Percentiles rank a stretch among this genome's conserved stretches.
Evolutionary conservation across 2,888 invertebrate genomes (phyloP).

Genomic region (Hetaerina titia): DNA sequence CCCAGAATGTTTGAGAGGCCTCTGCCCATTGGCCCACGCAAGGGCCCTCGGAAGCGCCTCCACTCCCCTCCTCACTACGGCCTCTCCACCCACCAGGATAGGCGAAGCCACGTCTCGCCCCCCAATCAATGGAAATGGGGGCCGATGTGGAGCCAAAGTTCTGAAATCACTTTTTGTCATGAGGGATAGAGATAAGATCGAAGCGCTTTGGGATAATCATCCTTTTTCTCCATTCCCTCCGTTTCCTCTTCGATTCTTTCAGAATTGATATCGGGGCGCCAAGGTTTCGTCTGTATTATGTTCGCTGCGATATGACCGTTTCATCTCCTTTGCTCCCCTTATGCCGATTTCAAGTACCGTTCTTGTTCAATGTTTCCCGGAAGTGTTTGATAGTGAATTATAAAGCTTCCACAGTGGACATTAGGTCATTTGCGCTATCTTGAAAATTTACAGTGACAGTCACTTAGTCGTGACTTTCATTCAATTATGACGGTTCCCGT

Average conservation of each 20-base stretch:
- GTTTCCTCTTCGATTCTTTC: not conserved
- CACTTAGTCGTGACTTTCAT: too few species aligned
- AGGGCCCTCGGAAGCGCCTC: not conserved
- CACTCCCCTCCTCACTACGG: not conserved
- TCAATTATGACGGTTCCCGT: too few species aligned
- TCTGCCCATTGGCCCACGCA: conserved; percentile 19
- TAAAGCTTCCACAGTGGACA: not conserved
- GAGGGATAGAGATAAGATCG: not conserved
- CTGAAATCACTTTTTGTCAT: conserved; percentile 37
- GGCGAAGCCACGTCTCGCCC: not conserved
- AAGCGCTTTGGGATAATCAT: conserved; percentile 20
- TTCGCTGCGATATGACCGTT: not conserved
- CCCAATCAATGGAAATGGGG: conserved; percentile 22
- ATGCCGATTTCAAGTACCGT: not conserved
- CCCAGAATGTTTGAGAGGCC: conserved; percentile 32
- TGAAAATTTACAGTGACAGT: too few species aligned
- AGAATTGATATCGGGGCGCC: not conserved
- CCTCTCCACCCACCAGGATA: not conserved
- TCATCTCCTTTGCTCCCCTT: too few species aligned
- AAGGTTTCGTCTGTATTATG: not conserved
- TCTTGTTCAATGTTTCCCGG: not conserved
- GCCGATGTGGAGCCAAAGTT: not conserved
- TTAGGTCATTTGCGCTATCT: too few species aligned
- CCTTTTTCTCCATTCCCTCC: not conserved
- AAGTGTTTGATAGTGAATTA: not conserved